Base-by-base conservation (phyloP, 2,888 invertebrate species). In the Pyrgus malvae region DNA sequence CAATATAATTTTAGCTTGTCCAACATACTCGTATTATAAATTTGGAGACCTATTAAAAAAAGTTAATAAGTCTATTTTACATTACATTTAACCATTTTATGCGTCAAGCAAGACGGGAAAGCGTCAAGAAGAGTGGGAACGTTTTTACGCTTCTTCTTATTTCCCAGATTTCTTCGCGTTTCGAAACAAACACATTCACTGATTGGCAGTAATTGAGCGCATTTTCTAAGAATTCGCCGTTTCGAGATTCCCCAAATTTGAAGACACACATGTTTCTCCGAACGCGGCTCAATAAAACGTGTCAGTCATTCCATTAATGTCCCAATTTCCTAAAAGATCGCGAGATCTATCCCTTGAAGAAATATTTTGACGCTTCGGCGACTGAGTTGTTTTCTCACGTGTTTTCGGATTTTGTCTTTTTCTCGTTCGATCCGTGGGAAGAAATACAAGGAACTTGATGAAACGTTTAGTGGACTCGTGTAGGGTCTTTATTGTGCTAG, bases 271-370 rank as follows among this genome's bases (percentile, higher is more conserved):
- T 53, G 65, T 67, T 89, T 88, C 87, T 69, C 65, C 72, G 87
- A 85, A 88, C 64, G 63, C 62, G 65, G 67, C 68, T 76, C 72
- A 67, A 78, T 76, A 76, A 78, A 77, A 83, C 75, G 84, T 83
- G 88, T 87, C 86, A 83, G 87, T 80, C 83, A 86, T 88, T 87
- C 83, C 78, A 85, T 77, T 84, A 81, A 83, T 79, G 80, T 76
- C 74, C 72, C 72, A 77, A 77, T 87, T 89, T 83, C 84, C 74
- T 70, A 80, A 87, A 88, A 87, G 80, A 76, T 71, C 72, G 74
- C 76, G 67, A 68, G 74, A 74, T 72, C 63, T 69, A 67, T 67
- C 72, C 74, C 75, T 78, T 76, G 72, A 72, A 74, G 71, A 82
- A 83, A 83, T 87, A 84, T 80, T n/a, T 87, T 87, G 81, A 85